Base-by-base conservation (phyloP, 2,113 vertebrate genomes). In the Clarias macrocephalus region DNA sequence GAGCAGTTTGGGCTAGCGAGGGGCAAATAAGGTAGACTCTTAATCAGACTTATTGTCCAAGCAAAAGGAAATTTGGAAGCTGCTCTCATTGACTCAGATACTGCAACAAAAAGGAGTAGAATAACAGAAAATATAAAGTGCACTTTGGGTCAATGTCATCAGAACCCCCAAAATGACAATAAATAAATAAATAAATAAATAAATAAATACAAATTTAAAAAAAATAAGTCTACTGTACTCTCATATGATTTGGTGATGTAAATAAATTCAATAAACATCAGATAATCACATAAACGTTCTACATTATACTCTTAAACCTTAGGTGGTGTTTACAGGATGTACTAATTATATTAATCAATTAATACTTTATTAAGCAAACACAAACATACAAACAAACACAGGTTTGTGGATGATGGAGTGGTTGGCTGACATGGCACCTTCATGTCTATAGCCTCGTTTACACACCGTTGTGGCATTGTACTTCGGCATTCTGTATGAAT, bases 201-300 rank as follows among this genome's bases (percentile, higher is more conserved):
- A 0, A 48, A 48, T 48, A 0, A 42, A 42, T 42, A 0, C 37
- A 37, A 7, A 37, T 37, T 37, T 3, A 48, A 48, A 48, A 48
- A 18, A 80, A 87, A 85, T 90, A n/a, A 57, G 21, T 21, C 19
- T 19, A 23, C 59, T 57, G 70, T 76, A 42, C 21, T 52, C 3
- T 25, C 73, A 76, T 25, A 76, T 12, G 37, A 52, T 76, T 76
- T 76, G 42, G 10, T 54, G 18, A 57, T 1, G 42, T 30, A 13
- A 16, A 54, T 56, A 56, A 28, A 8, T 16, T 42, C 28, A 66
- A 13, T 37, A 5, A 37, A 52, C 21, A 37, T 11, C 19, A 63
- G 48, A 63, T 68, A 66, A 52, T 21, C 33, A 52, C 42, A 23
- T 25, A 83, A 54, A 65, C 21, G 6, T 6, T 0, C 5, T 48